phyloP scores from a whole-genome alignment of 1,140 invertebrate species.

The Panagrolaimus sp. region DNA sequence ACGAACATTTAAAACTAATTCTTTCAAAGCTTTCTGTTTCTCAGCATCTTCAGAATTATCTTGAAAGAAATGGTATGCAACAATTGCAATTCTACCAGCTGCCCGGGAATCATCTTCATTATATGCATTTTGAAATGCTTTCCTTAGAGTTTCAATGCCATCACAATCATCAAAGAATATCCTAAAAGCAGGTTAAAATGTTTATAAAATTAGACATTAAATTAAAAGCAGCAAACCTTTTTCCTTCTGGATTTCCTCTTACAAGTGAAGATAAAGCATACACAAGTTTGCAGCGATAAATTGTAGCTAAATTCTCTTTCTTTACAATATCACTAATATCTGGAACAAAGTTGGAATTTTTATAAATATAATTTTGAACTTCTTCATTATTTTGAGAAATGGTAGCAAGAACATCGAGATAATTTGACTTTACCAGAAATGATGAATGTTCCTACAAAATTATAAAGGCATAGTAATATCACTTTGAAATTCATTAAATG shows the following conservation, averaged over 20 bases:
- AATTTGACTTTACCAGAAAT: not conserved
- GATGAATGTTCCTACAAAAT: conserved; percentile 9
- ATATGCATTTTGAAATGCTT: not conserved
- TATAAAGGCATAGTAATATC: too few species aligned
- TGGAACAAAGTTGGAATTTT: not conserved
- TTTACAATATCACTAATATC: not conserved
- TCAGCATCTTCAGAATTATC: too few species aligned
- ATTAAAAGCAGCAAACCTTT: too few species aligned
- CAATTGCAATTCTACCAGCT: not conserved
- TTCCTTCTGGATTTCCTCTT: not conserved
- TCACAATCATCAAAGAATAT: not conserved
- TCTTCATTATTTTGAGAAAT: conserved; percentile 6
- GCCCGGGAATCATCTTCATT: not conserved
- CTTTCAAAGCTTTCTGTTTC: too few species aligned
- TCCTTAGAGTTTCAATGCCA: conserved; percentile 5
- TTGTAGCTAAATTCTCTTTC: not conserved
- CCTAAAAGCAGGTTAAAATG: not conserved
- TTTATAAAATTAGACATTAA: too few species aligned
- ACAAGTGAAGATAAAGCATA: conserved; percentile 2
- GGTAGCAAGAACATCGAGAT: not conserved
- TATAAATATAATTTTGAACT: conserved; percentile 5
- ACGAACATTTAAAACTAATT: too few species aligned
- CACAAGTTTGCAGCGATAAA: conserved; percentile 10
- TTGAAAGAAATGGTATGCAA: not conserved
- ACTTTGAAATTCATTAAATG: not conserved